Percentiles rank a stretch among this genome's conserved stretches.
Conservation (phyloP, 2,113 vertebrate species). For the Rissa tridactyla region DNA sequence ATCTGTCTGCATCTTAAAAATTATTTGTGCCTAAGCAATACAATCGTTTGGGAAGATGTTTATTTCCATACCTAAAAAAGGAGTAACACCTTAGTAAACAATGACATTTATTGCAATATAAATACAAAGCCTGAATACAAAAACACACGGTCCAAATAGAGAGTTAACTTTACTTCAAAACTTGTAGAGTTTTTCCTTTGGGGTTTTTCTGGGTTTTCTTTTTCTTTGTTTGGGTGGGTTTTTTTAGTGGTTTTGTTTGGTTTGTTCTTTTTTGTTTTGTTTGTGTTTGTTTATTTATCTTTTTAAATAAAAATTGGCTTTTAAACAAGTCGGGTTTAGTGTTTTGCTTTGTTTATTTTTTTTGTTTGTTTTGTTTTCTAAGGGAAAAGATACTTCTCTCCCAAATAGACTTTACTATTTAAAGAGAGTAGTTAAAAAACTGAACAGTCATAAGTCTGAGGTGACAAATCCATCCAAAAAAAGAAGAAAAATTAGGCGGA, state of each 20-base stretch:
- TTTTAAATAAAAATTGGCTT: accelerated
- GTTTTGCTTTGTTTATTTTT: too few relatives aligned
- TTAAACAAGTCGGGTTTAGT: not conserved
- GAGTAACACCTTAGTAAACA: not conserved
- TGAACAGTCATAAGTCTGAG: not conserved
- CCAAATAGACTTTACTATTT: not conserved
- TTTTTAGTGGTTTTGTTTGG: not conserved
- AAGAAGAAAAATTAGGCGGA: accelerated
- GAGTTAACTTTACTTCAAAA: not conserved
- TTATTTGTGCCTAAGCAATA: accelerated
- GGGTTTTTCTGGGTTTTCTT: not conserved
- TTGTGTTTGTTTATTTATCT: not conserved
- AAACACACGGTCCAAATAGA: accelerated
- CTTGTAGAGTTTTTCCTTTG: not conserved
- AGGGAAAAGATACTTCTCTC: accelerated
- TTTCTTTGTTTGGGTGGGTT: not conserved
- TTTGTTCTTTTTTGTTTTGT: not conserved
- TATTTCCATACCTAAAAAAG: not conserved
- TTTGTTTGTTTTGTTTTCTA: not conserved
- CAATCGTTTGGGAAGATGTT: not conserved
- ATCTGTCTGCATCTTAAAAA: not conserved
- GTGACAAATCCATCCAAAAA: not conserved
- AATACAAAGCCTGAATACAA: accelerated
- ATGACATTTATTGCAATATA: not conserved
- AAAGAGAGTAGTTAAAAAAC: not conserved